Percentiles rank a stretch among this genome's conserved stretches.
Conservation (phyloP, 2,797 vertebrate species). For the Gymnocypris eckloni region DNA sequence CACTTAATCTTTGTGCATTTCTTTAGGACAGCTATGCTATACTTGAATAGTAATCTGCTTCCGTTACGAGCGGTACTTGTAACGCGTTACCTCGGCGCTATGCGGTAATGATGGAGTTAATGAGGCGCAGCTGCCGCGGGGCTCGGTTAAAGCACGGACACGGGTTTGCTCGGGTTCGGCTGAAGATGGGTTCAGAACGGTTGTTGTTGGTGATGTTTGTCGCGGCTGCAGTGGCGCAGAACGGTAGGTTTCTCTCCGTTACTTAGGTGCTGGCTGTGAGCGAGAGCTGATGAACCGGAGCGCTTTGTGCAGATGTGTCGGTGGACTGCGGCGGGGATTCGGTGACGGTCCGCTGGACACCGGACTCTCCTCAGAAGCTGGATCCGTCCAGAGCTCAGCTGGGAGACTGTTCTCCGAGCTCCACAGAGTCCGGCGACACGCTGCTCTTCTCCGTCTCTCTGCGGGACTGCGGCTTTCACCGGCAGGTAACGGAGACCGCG, state of each 20-base stretch:
- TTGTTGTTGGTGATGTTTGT: slow-evolving; percentile 62
- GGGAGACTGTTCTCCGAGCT: slow-evolving; percentile 44
- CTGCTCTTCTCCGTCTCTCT: slow-evolving; percentile 38
- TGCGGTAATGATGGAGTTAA: background rate
- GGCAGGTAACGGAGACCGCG: background rate
- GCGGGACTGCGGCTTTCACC: slow-evolving; percentile 41
- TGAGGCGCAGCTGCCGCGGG: background rate
- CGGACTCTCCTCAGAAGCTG: slow-evolving; percentile 1
- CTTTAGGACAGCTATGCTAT: no score
- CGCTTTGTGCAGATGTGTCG: background rate
- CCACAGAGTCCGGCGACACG: background rate
- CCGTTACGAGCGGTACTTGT: no score
- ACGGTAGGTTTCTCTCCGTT: slow-evolving; percentile 56
- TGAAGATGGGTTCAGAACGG: slow-evolving; percentile 63
- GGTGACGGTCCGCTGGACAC: slow-evolving; percentile 46
- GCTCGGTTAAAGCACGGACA: background rate
- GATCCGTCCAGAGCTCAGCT: slow-evolving; percentile 42
- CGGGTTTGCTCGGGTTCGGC: fast-evolving
- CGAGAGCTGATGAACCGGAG: background rate
- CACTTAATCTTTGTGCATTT: no score
- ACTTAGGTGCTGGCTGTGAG: background rate
- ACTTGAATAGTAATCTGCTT: no score
- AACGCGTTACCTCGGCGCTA: no score
- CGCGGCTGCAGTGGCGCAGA: slow-evolving; percentile 13
- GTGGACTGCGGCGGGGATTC: slow-evolving; percentile 24